Evolutionary conservation across 2,888 invertebrate species (phyloP).

Genomic region (Cotesia congregata): DNA sequence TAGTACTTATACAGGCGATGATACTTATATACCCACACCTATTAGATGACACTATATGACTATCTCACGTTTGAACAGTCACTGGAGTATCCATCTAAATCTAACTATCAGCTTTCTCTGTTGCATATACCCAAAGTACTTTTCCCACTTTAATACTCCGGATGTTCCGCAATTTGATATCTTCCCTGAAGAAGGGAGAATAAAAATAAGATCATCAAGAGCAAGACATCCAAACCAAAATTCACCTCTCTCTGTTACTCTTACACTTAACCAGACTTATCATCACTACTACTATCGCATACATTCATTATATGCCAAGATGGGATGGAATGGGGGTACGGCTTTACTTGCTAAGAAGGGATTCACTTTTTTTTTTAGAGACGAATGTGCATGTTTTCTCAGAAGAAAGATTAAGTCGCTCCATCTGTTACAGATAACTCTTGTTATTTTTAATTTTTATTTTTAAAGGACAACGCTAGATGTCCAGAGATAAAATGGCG

Average conservation of each 20-base stretch:
- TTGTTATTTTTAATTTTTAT: neutral
- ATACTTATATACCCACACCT: too few relatives aligned
- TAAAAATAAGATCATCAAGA: neutral
- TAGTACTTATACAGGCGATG: neutral
- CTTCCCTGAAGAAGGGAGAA: constrained; percentile 2
- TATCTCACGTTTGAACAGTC: neutral
- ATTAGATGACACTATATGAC: neutral
- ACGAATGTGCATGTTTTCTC: too few relatives aligned
- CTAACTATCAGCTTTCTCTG: neutral
- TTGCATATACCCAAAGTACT: constrained; percentile 6
- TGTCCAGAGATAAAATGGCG: constrained; percentile 17
- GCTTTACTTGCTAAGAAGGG: neutral
- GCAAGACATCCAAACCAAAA: neutral
- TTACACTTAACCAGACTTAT: neutral
- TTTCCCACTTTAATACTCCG: constrained; percentile 15
- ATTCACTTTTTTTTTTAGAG: neutral
- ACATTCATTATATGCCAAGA: neutral
- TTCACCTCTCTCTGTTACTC: neutral
- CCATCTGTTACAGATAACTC: neutral
- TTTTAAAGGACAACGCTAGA: neutral
- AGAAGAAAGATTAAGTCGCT: neutral
- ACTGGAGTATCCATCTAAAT: neutral
- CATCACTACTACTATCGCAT: neutral
- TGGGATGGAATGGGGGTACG: neutral
- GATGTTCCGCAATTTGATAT: constrained; percentile 30